Conservation (phyloP, 2,797 vertebrate species). For the Fundulus diaphanus region DNA sequence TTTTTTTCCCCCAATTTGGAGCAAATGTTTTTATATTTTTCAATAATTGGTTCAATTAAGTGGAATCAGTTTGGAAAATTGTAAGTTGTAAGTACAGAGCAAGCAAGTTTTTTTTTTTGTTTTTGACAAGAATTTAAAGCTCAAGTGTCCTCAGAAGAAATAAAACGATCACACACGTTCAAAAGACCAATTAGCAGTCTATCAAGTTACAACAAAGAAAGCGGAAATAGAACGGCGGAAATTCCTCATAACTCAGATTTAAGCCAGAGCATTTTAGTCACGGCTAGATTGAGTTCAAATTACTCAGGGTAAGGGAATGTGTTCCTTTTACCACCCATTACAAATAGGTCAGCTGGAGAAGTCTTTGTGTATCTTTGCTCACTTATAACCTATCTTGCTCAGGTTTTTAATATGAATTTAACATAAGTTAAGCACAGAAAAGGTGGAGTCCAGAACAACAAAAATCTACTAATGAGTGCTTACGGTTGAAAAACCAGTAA, state of each 20-base stretch:
- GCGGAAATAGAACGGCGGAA: slow-evolving; percentile 34
- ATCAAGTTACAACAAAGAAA: slow-evolving; percentile 46
- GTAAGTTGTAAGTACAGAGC: neutral
- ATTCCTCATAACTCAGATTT: slow-evolving; percentile 43
- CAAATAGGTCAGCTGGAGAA: neutral
- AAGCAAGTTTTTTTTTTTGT: neutral
- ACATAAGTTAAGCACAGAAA: neutral
- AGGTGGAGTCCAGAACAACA: slow-evolving; percentile 1
- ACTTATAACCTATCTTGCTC: slow-evolving; percentile 1
- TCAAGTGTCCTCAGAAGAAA: slow-evolving; percentile 11
- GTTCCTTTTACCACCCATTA: neutral
- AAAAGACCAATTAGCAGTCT: slow-evolving; percentile 40
- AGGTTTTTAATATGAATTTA: slow-evolving; percentile 8
- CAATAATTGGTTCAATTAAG: neutral
- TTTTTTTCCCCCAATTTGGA: slow-evolving; percentile 16
- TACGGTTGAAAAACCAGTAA: slow-evolving; percentile 15
- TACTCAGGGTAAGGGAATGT: neutral
- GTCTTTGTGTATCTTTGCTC: neutral
- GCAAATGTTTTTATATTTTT: slow-evolving; percentile 7
- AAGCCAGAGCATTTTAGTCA: slow-evolving; percentile 39
- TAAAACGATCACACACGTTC: slow-evolving; percentile 23
- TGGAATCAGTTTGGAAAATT: neutral
- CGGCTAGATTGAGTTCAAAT: neutral
- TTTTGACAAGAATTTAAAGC: slow-evolving; percentile 7
- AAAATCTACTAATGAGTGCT: slow-evolving; percentile 4